phyloP scores from a whole-genome alignment of 1,140 invertebrate species.

The Spodoptera litura region DNA sequence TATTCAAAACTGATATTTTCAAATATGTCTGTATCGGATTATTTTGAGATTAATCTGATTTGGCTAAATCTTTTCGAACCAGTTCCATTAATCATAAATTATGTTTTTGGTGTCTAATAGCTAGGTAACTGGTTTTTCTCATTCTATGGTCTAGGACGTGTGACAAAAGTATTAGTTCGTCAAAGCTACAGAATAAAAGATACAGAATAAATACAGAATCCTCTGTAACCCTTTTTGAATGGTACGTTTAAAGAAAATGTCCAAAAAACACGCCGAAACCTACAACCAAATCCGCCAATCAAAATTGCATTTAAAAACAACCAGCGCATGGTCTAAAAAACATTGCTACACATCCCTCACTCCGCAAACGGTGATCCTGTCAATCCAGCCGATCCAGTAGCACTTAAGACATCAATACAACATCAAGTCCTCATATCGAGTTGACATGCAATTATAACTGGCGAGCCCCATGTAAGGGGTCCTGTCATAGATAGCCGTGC shows the following conservation, averaged over 20 bases:
- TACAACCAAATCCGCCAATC: not conserved
- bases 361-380: not conserved
- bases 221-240: no score
- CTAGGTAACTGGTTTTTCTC: no score
- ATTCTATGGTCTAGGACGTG: no score
- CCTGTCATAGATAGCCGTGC: constrained; percentile 29
- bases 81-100: not conserved
- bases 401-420: constrained; percentile 38
- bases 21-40: not conserved
- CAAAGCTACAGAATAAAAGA: no score
- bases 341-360: constrained; percentile 9
- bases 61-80: not conserved
- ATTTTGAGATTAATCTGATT: no score
- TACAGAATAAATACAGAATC: no score
- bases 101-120: no score
- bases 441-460: constrained; percentile 59
- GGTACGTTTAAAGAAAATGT: no score
- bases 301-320: not conserved
- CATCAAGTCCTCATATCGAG: constrained; percentile 11
- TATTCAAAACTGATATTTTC: not conserved
- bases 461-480: constrained; percentile 43
- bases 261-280: no score
- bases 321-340: not conserved
- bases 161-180: no score
- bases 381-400: not conserved